These are phyloP conservation scores for Megaceryle alcyon DNA, from an alignment of 2,797 vertebrate genomes.

Conservation along the genomic window DNA sequence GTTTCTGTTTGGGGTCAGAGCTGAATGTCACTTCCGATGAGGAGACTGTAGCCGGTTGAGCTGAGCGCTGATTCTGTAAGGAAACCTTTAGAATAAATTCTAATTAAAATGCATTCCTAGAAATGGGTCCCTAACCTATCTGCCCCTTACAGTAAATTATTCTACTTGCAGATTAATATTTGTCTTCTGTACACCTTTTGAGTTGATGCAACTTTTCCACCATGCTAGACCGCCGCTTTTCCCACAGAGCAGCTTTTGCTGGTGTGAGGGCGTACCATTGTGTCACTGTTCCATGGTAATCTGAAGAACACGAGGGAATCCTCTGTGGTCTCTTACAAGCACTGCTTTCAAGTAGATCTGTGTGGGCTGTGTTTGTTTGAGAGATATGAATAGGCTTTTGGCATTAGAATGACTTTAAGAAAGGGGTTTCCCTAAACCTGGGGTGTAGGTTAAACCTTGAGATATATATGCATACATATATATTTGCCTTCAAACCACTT, in stretches of 20 bases:
- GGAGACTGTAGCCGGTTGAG: neutral
- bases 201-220: constrained; percentile 74
- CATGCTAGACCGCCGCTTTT: constrained; percentile 32
- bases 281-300: constrained; percentile 69
- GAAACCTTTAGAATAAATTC: constrained; percentile 56
- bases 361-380: constrained; percentile 63
- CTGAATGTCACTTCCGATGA: constrained; percentile 46
- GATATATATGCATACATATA: neutral
- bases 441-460: constrained; percentile 74
- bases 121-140: constrained; percentile 67
- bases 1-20: neutral
- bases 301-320: constrained; percentile 75
- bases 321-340: constrained; percentile 75
- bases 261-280: constrained; percentile 5
- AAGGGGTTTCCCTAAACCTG: constrained; percentile 78
- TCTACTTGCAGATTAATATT: constrained; percentile 50
- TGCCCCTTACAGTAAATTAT: constrained; percentile 78
- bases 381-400: constrained; percentile 63
- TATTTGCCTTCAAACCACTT: constrained; percentile 67
- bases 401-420: constrained; percentile 62
- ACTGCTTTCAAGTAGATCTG: constrained; percentile 69
- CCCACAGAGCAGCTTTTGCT: constrained; percentile 49
- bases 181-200: constrained; percentile 21
- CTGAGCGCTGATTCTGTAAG: neutral
- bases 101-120: constrained; percentile 69